phyloP scores from a whole-genome alignment of 2,113 vertebrate genomes.

The Amia ocellicauda region DNA sequence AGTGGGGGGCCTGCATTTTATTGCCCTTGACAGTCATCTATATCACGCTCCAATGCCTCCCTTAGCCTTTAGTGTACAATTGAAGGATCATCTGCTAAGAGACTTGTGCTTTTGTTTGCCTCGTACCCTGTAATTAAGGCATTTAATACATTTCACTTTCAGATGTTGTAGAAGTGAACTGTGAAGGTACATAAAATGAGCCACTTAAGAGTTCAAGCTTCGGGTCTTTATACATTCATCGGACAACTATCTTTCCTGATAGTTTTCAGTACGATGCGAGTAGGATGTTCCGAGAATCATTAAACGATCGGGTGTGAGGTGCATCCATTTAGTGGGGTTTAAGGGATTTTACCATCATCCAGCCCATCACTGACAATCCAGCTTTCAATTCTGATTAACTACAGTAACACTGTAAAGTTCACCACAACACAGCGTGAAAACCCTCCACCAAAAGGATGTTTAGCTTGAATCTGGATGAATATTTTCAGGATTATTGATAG shows the following conservation, averaged over 20 bases:
- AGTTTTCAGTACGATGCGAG: background rate
- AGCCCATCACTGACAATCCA: background rate
- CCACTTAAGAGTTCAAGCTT: conserved; percentile 59
- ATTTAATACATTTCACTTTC: conserved; percentile 55
- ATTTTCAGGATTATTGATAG: too few relatives aligned
- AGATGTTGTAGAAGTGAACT: conserved; percentile 55
- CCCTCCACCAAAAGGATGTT: too few relatives aligned
- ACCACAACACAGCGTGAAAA: background rate
- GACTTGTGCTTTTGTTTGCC: conserved; percentile 53
- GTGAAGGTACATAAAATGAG: conserved; percentile 62
- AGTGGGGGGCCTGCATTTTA: conserved; percentile 57
- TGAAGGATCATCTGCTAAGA: conserved; percentile 67
- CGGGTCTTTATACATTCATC: conserved; percentile 54
- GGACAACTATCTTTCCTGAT: conserved; percentile 29
- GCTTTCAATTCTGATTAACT: background rate
- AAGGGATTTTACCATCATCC: background rate
- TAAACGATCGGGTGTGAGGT: background rate
- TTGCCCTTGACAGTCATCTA: conserved; percentile 64
- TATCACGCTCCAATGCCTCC: conserved; percentile 65
- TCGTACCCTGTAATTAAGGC: conserved; percentile 63
- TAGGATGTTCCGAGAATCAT: background rate
- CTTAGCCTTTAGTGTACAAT: conserved; percentile 67
- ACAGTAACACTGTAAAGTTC: background rate
- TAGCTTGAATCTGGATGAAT: too few relatives aligned
- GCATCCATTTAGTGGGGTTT: conserved; percentile 7